phyloP scores from a whole-genome alignment of 1,140 invertebrate genomes.

The Euschistus heros region DNA sequence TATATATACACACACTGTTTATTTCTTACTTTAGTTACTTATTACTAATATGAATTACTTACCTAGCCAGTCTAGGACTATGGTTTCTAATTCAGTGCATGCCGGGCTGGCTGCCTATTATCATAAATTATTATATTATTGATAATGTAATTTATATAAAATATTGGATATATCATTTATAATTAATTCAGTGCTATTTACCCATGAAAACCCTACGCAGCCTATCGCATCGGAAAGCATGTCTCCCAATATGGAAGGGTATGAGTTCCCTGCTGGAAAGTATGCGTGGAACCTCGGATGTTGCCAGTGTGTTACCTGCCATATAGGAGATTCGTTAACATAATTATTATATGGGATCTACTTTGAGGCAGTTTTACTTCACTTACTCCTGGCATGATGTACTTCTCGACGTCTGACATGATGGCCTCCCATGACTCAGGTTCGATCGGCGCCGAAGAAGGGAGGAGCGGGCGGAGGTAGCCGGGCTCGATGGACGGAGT shows the following conservation, averaged over 20 bases:
- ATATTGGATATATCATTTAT: too few species aligned
- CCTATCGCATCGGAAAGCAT: conserved; percentile 93
- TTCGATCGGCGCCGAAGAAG: conserved; percentile 71
- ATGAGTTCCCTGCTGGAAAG: conserved; percentile 95
- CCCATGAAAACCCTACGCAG: conserved; percentile 98
- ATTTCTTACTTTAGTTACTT: too few species aligned
- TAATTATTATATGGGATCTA: background rate
- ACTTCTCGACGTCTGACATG: conserved; percentile 86
- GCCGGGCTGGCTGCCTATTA: conserved; percentile 88
- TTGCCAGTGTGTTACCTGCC: conserved; percentile 91
- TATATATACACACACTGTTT: too few species aligned
- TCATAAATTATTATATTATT: conserved; percentile 23
- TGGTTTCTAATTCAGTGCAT: conserved; percentile 93
- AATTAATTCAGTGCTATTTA: conserved; percentile 38
- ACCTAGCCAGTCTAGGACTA: conserved; percentile 96
- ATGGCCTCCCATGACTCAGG: conserved; percentile 85
- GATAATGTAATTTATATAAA: background rate
- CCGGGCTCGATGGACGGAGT: conserved; percentile 84
- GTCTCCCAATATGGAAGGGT: conserved; percentile 94
- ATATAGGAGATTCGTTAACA: background rate
- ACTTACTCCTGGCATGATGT: conserved; percentile 90
- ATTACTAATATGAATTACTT: conserved; percentile 25
- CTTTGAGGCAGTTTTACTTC: background rate
- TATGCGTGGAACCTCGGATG: conserved; percentile 98
- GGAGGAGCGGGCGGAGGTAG: conserved; percentile 76